A percentile compares a stretch with the other conserved stretches of the same genome.
Conservation (phyloP, 2,888 invertebrate genomes). For the Nezara viridula region DNA sequence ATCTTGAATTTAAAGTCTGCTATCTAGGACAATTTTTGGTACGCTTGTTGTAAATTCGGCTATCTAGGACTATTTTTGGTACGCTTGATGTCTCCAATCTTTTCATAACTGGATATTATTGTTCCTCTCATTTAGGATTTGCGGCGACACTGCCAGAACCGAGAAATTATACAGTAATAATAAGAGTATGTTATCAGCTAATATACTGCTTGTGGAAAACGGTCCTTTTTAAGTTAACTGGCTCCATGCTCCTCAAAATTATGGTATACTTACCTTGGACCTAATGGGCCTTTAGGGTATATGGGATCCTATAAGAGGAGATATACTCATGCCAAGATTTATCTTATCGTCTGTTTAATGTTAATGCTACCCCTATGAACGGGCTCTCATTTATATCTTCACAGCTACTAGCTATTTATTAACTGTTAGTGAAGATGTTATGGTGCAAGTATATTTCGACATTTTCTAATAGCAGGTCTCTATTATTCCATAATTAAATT, state of each 20-base stretch:
- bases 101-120: too few relatives aligned
- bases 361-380: constrained; percentile 15
- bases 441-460: constrained; percentile 5
- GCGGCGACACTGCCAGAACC: neutral
- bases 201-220: neutral
- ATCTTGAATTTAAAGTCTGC: too few relatives aligned
- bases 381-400: constrained; percentile 41
- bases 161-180: neutral
- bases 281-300: constrained; percentile 36
- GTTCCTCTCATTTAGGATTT: neutral
- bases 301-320: constrained; percentile 25
- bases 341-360: constrained; percentile 32
- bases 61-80: too few relatives aligned
- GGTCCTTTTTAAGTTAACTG: constrained; percentile 41
- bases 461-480: neutral
- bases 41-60: too few relatives aligned
- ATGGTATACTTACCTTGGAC: constrained; percentile 39
- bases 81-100: too few relatives aligned
- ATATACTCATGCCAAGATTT: constrained; percentile 48
- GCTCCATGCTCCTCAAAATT: constrained; percentile 8
- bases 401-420: constrained; percentile 21
- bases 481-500: neutral
- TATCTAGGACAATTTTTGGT: too few relatives aligned
- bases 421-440: constrained; percentile 3
- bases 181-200: constrained; percentile 27